Evolutionary conservation across 2,888 invertebrate species (phyloP), one percentile per base, ranked within the genome.

Genomic region (Dicyrtomina minuta): DNA sequence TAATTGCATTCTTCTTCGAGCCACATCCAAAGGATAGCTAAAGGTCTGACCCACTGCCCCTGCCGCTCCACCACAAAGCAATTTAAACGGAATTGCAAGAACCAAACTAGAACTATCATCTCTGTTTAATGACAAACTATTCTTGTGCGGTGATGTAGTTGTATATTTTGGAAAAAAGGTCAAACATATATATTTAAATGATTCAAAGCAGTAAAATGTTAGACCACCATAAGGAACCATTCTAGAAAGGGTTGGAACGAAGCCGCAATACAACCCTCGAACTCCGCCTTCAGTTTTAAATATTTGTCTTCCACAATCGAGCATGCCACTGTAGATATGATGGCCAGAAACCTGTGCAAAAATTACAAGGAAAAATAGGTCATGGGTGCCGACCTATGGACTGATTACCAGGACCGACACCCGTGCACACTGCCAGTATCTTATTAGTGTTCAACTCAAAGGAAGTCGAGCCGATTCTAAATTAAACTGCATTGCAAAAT

Each of bases 141-240:
- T n/a, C n/a, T n/a, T n/a, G n/a, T n/a, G n/a, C n/a, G n/a, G n/a
- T n/a, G n/a, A n/a, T n/a, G 44, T 6, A 2, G 67, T 67, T 5
- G 67, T 67, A 41, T 67, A 67, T 39, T 59, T 8, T 13, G 93
- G 90, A 69, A 88, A 81, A 80, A 91, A 90, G 81, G 89, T 90
- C 89, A 93, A 89, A 79, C 88, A 89, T 72, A 89, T 81, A 80
- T 85, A 90, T 82, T 95, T 95, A 74, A 94, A 84, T 75, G 89
- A 88, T 83, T 94, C 94, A 84, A 94, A 95, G 80, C 90, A 89
- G 82, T 91, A 94, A 84, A 95, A 95, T 71, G 92, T 92, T 80
- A 93, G 87, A 15, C 94, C 94, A 33, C 93, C 93, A 83, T 95
- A 94, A 0, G 94, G 94, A 46, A 91, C 86, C 90, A 94, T 93